Conservation (phyloP, 2,113 vertebrate genomes). For the Macroglossus sobrinus region DNA sequence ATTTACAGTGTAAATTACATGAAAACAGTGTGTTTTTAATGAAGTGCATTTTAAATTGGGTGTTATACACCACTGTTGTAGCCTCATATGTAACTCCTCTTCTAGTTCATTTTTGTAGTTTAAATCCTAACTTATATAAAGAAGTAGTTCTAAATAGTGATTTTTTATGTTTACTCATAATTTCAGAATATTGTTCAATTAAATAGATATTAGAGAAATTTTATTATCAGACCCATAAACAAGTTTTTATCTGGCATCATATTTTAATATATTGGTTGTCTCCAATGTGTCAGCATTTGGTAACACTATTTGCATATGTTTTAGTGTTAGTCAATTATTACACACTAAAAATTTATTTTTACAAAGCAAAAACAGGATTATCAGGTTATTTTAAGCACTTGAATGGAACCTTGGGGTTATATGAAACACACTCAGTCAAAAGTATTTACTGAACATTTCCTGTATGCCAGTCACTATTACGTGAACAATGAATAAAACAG, state of each 20-base stretch:
- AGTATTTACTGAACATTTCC: background rate
- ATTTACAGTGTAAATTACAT: background rate
- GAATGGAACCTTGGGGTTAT: background rate
- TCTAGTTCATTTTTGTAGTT: slow-evolving; percentile 21
- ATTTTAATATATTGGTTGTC: background rate
- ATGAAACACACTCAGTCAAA: background rate
- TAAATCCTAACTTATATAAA: background rate
- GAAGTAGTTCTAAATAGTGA: background rate
- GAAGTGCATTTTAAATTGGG: background rate
- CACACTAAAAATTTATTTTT: background rate
- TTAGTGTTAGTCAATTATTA: background rate
- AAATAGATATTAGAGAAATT: background rate
- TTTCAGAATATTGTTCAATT: background rate
- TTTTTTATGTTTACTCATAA: background rate
- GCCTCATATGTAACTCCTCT: background rate
- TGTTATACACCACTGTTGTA: background rate
- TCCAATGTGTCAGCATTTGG: background rate
- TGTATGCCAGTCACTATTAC: background rate
- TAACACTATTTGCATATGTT: background rate
- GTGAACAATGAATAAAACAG: background rate
- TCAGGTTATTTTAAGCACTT: background rate
- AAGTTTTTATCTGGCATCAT: background rate
- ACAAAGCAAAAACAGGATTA: background rate
- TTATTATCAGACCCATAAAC: background rate
- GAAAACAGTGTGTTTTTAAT: background rate